Conservation (phyloP, 2,113 vertebrate species). For the Aegotheles bennettii region DNA sequence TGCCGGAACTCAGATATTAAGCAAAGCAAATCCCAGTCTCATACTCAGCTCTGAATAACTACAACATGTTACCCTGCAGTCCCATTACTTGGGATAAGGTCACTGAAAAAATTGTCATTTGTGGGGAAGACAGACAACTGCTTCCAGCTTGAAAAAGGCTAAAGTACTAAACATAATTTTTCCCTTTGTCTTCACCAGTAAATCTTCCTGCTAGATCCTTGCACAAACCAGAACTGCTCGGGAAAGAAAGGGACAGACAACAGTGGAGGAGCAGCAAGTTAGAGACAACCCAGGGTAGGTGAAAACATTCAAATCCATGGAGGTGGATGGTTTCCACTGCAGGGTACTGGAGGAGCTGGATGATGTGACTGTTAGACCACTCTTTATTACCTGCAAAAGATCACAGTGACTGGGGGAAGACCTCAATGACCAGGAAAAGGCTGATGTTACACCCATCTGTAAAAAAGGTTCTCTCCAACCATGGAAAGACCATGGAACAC, state of each 20-base stretch:
- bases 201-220: background rate
- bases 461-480: background rate
- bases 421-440: background rate
- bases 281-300: background rate
- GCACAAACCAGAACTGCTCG: background rate
- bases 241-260: background rate
- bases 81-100: background rate
- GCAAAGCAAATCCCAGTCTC: background rate
- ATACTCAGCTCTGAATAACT: background rate
- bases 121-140: background rate
- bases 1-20: background rate
- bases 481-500: background rate
- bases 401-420: background rate
- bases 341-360: background rate
- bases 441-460: background rate
- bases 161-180: background rate
- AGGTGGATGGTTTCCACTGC: background rate
- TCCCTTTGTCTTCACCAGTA: background rate
- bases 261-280: background rate
- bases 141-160: background rate
- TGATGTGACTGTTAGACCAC: background rate
- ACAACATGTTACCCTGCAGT: background rate
- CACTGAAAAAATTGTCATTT: background rate
- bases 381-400: background rate
- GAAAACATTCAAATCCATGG: background rate